These are phyloP conservation scores for Dendroctonus valens DNA, from an alignment of 1,140 invertebrate genomes.

Conservation along the genomic window DNA sequence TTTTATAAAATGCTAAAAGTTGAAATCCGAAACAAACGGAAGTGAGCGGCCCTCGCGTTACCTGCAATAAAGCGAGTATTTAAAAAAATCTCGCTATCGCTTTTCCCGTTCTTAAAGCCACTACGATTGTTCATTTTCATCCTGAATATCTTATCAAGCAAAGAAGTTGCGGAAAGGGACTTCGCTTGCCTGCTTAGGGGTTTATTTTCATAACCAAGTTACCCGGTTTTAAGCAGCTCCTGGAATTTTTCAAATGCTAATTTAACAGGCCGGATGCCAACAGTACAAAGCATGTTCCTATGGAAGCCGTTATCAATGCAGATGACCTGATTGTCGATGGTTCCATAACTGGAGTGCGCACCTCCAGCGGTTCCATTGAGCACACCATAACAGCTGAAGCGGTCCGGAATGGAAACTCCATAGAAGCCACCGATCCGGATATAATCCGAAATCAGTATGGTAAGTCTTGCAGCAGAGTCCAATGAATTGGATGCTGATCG, in stretches of 20 bases:
- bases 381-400: slow-evolving; percentile 41
- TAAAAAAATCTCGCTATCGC: neutral
- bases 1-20: neutral
- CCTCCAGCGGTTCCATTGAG: slow-evolving; percentile 39
- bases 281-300: slow-evolving; percentile 63
- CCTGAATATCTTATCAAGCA: too few species aligned
- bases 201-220: too few species aligned
- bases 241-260: too few species aligned
- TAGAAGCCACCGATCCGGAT: slow-evolving; percentile 64
- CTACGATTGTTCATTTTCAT: too few species aligned
- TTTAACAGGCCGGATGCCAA: slow-evolving; percentile 48
- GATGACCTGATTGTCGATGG: slow-evolving; percentile 48
- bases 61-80: neutral
- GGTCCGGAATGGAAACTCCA: slow-evolving; percentile 42
- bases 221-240: too few species aligned
- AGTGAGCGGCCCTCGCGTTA: neutral
- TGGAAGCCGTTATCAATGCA: slow-evolving; percentile 51
- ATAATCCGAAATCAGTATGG: slow-evolving; percentile 83
- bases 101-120: too few species aligned
- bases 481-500: neutral
- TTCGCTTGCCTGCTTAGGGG: too few species aligned
- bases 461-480: slow-evolving; percentile 50
- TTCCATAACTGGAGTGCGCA: slow-evolving; percentile 43
- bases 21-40: neutral
- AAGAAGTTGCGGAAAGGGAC: too few species aligned